A percentile compares a stretch with the other conserved stretches of the same genome.
Evolutionary conservation across 2,113 vertebrate species (phyloP).

Genomic region (Mustela lutreola): DNA sequence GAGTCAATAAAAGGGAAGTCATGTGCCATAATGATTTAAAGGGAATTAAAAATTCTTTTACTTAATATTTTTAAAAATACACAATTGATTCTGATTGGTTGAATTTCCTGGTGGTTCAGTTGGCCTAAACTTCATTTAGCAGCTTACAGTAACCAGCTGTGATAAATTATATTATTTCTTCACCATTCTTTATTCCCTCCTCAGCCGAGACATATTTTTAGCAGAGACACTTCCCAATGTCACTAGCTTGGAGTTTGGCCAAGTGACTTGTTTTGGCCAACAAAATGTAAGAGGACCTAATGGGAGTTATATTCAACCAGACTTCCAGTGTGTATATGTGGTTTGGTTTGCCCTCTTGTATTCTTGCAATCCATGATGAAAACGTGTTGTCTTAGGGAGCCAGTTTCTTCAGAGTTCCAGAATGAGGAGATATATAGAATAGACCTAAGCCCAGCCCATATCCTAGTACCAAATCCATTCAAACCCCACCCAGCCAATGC

Average conservation of each 20-base stretch:
- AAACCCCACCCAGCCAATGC: neutral
- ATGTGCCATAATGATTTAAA: conserved; percentile 28
- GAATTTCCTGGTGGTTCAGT: neutral
- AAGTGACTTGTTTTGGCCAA: conserved; percentile 14
- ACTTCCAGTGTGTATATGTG: neutral
- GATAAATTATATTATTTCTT: conserved; percentile 38
- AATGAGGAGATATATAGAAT: neutral
- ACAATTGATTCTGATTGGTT: conserved; percentile 1
- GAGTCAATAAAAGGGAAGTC: neutral
- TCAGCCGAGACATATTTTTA: conserved; percentile 39
- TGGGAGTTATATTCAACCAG: neutral
- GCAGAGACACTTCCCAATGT: neutral
- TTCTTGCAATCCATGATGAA: neutral
- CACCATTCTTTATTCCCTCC: neutral
- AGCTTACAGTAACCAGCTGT: neutral
- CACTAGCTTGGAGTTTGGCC: neutral
- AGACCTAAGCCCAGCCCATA: neutral
- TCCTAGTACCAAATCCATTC: neutral
- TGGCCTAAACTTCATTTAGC: neutral
- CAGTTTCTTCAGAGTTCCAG: conserved; percentile 13
- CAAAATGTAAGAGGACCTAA: neutral
- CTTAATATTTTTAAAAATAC: neutral
- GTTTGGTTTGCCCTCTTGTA: conserved; percentile 35
- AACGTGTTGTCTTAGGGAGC: neutral
- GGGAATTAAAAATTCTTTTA: conserved; percentile 28